Base-by-base conservation (phyloP, 2,113 vertebrate species). In the Naja naja region DNA sequence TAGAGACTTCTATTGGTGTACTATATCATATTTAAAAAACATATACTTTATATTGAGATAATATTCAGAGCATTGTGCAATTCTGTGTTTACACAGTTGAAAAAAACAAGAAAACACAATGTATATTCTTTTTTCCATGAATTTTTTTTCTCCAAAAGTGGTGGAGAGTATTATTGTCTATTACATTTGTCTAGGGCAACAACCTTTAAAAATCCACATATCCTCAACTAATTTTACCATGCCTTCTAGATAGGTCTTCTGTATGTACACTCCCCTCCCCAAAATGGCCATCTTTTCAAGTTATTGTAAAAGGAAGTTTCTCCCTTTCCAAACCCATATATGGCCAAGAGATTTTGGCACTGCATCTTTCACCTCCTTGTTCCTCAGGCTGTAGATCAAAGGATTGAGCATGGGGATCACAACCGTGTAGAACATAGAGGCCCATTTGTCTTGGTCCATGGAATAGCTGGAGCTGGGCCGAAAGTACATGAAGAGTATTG, bases 351-450 rank as follows among this genome's bases (percentile, higher is more conserved):
- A 3, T 3, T 8, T 96, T 85, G 53, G 90, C 60, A 94, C 3
- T 6, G 91, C 88, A 86, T 81, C 91, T 39, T 96, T 96, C n/a
- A 96, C 93, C 16, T 97, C 97, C 1, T 94, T 96, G 58, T 81
- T 81, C 74, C 34, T 81, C 34, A 81, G 74, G 34, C 74, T 81
- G 34, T 43, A 81, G 34, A 81, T 81, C n/a, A 81, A 6, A 8
- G 96, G 94, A 4, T 96, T 97, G 45, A 96, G 52, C 93, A 95
- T 96, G 58, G 96, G 96, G 4, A 96, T 96, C 16, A 97, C 47
- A 0, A 91, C 90, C 0, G 91, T 93, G n/a, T 96, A 96, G 90
- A 97, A 94, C 4, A 96, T 45, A 0, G 93, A 52, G 9, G 52
- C 91, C 23, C 93, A 93, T 88, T 93, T 94, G 49, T 94, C 92